Percentiles rank a stretch among this genome's conserved stretches.
phyloP scores from a whole-genome alignment of 2,113 vertebrate species.

The Cynocephalus volans region DNA sequence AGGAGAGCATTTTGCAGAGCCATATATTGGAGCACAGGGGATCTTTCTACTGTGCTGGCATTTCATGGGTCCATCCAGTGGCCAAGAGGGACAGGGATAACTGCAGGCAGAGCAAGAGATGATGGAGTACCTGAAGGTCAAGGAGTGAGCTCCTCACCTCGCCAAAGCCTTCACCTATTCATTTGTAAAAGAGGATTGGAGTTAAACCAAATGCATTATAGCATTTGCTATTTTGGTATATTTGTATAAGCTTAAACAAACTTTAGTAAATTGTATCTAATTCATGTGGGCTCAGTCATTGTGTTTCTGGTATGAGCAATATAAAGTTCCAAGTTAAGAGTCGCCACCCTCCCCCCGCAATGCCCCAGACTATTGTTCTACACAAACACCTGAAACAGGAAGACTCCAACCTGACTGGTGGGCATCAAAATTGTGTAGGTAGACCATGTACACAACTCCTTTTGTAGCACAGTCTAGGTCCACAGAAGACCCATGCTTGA shows the following conservation, averaged over 20 bases:
- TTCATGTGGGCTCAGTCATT: background rate
- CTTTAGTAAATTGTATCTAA: background rate
- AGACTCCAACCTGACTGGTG: background rate
- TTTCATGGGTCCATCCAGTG: rapidly evolving
- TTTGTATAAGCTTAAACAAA: background rate
- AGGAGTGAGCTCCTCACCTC: background rate
- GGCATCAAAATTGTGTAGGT: too few species aligned
- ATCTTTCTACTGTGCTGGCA: background rate
- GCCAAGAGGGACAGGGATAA: background rate
- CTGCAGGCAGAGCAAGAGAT: background rate
- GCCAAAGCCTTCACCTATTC: background rate
- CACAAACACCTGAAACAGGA: background rate
- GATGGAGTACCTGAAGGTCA: background rate
- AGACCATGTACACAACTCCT: background rate
- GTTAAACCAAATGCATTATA: background rate
- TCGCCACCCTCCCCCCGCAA: background rate
- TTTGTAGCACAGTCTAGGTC: background rate
- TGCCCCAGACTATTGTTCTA: background rate
- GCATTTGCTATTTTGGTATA: background rate
- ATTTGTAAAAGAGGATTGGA: background rate
- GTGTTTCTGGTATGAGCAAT: background rate
- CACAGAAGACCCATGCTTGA: background rate
- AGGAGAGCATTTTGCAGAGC: background rate
- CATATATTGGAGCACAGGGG: background rate
- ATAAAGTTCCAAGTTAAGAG: background rate